Evolutionary conservation across 2,888 invertebrate genomes (phyloP), one percentile per base, ranked within the genome.

Genomic region (Flexamia atlantica): DNA sequence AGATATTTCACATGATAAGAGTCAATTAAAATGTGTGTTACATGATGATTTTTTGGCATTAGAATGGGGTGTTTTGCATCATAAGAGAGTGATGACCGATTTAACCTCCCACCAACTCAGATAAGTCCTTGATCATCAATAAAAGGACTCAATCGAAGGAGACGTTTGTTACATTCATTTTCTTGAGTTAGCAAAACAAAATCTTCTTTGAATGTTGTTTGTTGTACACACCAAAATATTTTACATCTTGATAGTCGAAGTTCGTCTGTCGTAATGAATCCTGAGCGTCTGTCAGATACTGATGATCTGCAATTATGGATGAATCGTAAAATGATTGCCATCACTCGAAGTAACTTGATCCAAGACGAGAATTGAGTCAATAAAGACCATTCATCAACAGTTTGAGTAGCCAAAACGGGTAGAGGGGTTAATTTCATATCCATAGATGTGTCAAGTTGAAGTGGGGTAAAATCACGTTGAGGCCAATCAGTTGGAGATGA

Each of bases 41-140:
- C 36, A 28, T 42, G 40, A 60, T 83, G 80, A 25, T 36, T 30
- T 23, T 83, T 84, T 7, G 86, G 86, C 4, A 86, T 50, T 4
- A 86, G 14, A 0, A 86, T 80, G 5, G 85, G 85, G 68, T 80
- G 76, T 60, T 83, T 84, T 17, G 53, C 76, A 23, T 83, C 60
- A 46, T n/a, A 70, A 0, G 64, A 25, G 5, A 85, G 7, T 0
- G 32, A 14, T 14, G 84, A 28, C 17, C 85, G 50, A 2, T 20
- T 60, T 1, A 85, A 28, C 3, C 85, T 40, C 12, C 86, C 86
- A n/a, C n/a, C n/a, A n/a, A 86, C 86, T 4, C 86, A 60, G 17
- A 86, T 14, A 1, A 86, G 4, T 20, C 84, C 82, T 3, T 82
- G n/a, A 28, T 46, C 14, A 17, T 85, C 84, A 14, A 86, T 25